phyloP scores from a whole-genome alignment of 2,113 vertebrate species.

The Xiphorhynchus elegans region DNA sequence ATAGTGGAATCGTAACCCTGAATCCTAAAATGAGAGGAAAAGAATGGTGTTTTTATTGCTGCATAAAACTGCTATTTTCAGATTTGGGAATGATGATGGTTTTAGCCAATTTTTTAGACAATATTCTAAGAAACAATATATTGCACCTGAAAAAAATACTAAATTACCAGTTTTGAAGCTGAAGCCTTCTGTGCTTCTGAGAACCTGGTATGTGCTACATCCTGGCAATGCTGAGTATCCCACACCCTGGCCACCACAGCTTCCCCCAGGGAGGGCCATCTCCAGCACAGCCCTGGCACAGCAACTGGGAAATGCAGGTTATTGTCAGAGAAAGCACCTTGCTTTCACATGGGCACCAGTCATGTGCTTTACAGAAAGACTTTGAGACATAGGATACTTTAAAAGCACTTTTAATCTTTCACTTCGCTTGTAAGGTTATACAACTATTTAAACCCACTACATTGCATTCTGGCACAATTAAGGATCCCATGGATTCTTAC shows the following conservation, averaged over 20 bases:
- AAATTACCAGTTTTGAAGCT: not conserved
- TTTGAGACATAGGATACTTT: not conserved
- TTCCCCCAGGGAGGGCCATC: not conserved
- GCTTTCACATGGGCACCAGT: not conserved
- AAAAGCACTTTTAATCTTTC: not conserved
- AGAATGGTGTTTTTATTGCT: not conserved
- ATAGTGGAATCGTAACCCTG: constrained; percentile 95
- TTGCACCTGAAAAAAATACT: not conserved
- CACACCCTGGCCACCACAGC: not conserved
- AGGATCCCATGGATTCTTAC: not conserved
- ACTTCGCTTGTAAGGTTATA: not conserved
- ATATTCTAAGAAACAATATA: not conserved
- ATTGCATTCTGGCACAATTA: not conserved
- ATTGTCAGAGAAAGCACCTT: not conserved
- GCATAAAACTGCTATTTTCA: not conserved
- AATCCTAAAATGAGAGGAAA: constrained; percentile 82
- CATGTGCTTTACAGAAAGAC: not conserved
- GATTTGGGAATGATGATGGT: not conserved
- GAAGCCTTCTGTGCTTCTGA: not conserved
- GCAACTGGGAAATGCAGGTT: not conserved
- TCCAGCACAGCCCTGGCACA: not conserved
- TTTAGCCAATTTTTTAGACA: not conserved
- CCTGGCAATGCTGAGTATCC: not conserved
- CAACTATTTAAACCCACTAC: not conserved
- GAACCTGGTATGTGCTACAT: not conserved